These are phyloP conservation scores for Homarus gammarus DNA, from an alignment of 2,888 invertebrate species.

Conservation along the genomic window DNA sequence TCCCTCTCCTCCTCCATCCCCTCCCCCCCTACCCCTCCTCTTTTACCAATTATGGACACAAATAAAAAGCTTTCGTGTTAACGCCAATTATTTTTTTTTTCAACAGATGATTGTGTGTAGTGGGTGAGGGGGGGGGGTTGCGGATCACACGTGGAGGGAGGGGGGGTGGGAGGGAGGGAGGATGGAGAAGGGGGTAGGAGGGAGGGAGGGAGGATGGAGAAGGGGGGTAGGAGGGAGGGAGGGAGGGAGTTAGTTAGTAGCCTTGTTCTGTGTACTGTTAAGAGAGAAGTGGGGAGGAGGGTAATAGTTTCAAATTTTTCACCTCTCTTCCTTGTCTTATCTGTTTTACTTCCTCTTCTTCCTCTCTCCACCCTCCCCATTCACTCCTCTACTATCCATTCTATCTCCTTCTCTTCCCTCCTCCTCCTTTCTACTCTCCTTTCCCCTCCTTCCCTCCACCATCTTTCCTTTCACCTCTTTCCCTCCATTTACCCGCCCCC, in stretches of 20 bases:
- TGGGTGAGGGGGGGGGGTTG: neutral
- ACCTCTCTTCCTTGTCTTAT: too few species aligned
- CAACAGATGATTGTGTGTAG: too few species aligned
- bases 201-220: neutral
- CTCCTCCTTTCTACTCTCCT: neutral
- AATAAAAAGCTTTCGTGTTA: too few species aligned
- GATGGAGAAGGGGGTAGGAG: too few species aligned
- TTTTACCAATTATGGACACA: neutral
- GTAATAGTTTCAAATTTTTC: too few species aligned
- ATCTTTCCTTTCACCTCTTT: neutral
- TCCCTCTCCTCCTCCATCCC: neutral
- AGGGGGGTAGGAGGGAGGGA: neutral
- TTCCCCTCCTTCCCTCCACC: neutral
- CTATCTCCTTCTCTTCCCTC: neutral
- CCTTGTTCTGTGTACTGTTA: neutral
- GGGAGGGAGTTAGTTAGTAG: slow-evolving; percentile 6
- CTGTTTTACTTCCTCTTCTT: slow-evolving; percentile 14
- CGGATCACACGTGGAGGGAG: neutral
- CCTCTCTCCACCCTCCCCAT: slow-evolving; percentile 11
- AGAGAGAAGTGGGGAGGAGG: too few species aligned
- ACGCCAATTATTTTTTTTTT: too few species aligned
- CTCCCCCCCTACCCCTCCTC: neutral
- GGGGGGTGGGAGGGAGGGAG: neutral
- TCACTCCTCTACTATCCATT: too few species aligned
- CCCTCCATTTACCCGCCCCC: neutral